Evolutionary conservation across 2,113 vertebrate species (phyloP), one percentile per base, ranked within the genome.

Genomic region (Nothobranchius kuhntae): DNA sequence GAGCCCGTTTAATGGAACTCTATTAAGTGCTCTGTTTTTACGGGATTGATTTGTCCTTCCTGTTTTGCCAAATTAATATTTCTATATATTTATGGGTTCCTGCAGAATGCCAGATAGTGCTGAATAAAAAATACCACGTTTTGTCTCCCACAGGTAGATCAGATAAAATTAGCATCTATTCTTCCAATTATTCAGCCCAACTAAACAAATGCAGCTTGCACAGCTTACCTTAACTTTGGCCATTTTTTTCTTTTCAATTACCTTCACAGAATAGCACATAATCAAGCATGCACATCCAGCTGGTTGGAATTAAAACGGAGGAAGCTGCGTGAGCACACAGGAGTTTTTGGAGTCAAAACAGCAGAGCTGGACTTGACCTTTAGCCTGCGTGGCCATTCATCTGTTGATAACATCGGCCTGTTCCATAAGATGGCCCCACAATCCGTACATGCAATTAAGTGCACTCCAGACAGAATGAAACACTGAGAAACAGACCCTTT

Each of bases 1-100:
- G 67, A 86, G 77, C 64, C 40, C 9, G 40, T 80, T 82, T 89
- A 89, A 90, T 88, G 81, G 82, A 81, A 72, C 77, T 80, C 75
- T 84, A 84, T 91, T 87, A 90, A 91, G 78, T 83, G 65, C 76
- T 77, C 75, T 82, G 83, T 89, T 87, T 88, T 85, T 78, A 86
- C 75, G 69, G 77, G 71, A 89, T 90, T 81, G 85, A 91, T 90
- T 87, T 87, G 64, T 75, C 67, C 68, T 69, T 73, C 80, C 68
- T 68, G 71, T 88, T 77, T 81, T 14, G 56, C 73, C 72, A 80
- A 88, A 87, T 87, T 59, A 87, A 89, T 88, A 84, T 89, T 88
- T 78, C 45, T 24, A 86, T 86, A 84, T 73, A 86, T 86, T 86
- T 84, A 62, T 77, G 47, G 52, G 55, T 71, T 78, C 60, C 71